Conservation (phyloP, 2,797 vertebrate genomes). For the Podarcis lilfordi region DNA sequence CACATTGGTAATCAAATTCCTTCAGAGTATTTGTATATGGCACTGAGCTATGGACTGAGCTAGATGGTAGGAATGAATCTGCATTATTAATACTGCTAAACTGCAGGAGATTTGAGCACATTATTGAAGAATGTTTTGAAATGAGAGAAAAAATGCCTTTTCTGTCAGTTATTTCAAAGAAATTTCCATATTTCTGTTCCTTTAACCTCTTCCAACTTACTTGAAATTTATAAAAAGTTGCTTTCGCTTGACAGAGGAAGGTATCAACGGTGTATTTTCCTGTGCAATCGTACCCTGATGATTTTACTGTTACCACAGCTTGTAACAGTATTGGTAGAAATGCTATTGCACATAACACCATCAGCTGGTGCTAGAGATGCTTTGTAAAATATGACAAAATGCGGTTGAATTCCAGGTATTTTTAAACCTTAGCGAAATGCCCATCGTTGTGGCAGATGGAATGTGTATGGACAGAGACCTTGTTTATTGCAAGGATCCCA, state of each 20-base stretch:
- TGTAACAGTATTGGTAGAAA: not conserved
- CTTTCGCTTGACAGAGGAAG: not conserved
- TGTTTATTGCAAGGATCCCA: not conserved
- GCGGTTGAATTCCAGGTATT: not conserved
- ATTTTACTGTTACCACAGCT: not conserved
- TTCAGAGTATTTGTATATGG: not conserved
- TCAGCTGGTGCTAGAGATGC: not conserved
- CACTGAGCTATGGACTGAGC: conserved; percentile 11
- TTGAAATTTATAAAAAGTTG: not conserved
- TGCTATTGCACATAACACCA: not conserved
- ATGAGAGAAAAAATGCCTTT: not conserved
- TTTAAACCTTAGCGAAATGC: not conserved
- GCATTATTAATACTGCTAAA: conserved; percentile 30
- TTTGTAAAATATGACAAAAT: not conserved
- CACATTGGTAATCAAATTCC: conserved; percentile 29
- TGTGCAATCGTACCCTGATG: not conserved
- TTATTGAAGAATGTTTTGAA: conserved; percentile 7
- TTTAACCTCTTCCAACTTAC: not conserved
- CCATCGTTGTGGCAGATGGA: not conserved
- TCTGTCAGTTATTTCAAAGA: not conserved
- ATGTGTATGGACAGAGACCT: not conserved
- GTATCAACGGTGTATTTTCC: not conserved
- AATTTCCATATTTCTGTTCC: not conserved
- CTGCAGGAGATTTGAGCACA: not conserved
- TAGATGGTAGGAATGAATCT: conserved; percentile 1